phyloP scores from a whole-genome alignment of 2,888 invertebrate species.

The Ochropleura plecta region DNA sequence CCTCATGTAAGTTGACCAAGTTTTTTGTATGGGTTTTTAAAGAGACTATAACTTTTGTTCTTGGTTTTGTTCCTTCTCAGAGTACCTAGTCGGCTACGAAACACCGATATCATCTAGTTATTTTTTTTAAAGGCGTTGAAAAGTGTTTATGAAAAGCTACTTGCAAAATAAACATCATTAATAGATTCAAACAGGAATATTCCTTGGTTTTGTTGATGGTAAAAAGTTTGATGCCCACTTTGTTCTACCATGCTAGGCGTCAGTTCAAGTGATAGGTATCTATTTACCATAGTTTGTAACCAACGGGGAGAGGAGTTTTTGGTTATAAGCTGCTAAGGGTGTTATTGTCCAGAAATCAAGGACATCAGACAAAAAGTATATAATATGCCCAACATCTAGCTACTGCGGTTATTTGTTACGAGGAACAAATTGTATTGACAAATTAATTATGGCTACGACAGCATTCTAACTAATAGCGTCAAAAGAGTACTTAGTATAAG shows the following conservation, averaged over 20 bases:
- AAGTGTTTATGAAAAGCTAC: too few species aligned
- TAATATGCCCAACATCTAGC: neutral
- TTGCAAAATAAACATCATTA: too few species aligned
- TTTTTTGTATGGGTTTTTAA: too few species aligned
- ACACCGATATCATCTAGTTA: too few species aligned
- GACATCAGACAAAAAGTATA: neutral
- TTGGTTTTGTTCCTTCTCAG: too few species aligned
- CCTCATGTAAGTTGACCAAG: too few species aligned
- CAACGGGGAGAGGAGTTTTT: too few species aligned
- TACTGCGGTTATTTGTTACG: constrained; percentile 2
- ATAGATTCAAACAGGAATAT: neutral
- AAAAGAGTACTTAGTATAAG: constrained; percentile 45
- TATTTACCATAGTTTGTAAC: too few species aligned
- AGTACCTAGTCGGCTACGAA: too few species aligned
- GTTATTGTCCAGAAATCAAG: neutral
- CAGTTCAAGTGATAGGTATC: neutral
- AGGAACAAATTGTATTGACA: constrained; percentile 18
- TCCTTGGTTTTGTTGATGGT: neutral
- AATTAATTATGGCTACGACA: constrained; percentile 43
- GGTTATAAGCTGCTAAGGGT: neutral
- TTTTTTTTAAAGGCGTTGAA: too few species aligned
- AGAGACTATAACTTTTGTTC: too few species aligned
- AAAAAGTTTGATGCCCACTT: neutral
- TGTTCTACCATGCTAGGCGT: neutral
- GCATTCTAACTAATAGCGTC: constrained; percentile 46